Evolutionary conservation across 2,888 invertebrate genomes (phyloP), one percentile per base, ranked within the genome.

Genomic region (Lottia gigantea): DNA sequence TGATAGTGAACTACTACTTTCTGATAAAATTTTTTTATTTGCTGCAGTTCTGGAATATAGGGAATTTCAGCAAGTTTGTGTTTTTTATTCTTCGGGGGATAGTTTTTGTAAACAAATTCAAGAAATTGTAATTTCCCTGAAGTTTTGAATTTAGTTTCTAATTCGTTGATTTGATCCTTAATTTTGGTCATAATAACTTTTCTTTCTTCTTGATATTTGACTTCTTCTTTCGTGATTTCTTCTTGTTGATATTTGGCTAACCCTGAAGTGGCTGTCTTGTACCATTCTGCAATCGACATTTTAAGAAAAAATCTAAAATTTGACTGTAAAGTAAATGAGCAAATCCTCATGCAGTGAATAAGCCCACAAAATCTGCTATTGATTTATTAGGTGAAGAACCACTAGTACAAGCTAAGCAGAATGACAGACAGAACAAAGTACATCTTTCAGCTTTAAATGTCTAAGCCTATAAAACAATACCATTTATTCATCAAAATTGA

Each of bases 1-100:
- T 83, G 83, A 66, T 78, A 83, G 69, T 83, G 81, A 12, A 76
- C 67, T 11, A 80, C 71, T 0, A 82, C 80, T 23, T 76, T 76
- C 65, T 77, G 78, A 47, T 79, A 71, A 6, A 73, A 40, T 62
- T 78, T 80, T 67, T 79, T 77, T 64, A 76, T 70, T 69, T 69
- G 62, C 0, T 62, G 46, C 7, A 63, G 40, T 15, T 68, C 64
- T 2, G 55, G 62, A 15, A 49, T 62, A 2, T 31, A 45, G 14
- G 69, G 23, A 7, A 63, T 55, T 7, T 72, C 67, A 1, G 69
- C 73, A 15, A 81, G 55, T 47, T 76, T 77, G 64, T 80, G 73
- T 0, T 55, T 62, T 4, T 74, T 65, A 62, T 80, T 77, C 55
- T 75, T 79, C 12, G 81, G 79, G 11, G 79, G 78, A 49, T 73